Evolutionary conservation across 2,797 vertebrate species (phyloP), one percentile per base, ranked within the genome.

Genomic region (Thripadectes ignobilis): DNA sequence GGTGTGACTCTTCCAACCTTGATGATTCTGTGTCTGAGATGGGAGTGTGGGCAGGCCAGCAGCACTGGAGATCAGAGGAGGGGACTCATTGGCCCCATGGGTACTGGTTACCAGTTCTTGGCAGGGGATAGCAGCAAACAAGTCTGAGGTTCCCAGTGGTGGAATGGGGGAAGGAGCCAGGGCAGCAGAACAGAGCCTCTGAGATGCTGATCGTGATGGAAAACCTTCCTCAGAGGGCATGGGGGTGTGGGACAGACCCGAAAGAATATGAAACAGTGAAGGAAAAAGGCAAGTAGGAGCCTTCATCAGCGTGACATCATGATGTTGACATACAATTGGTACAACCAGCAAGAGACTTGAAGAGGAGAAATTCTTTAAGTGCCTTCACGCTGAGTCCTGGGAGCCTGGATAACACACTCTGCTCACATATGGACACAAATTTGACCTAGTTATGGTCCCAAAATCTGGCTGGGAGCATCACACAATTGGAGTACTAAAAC

Each of bases 361-460:
- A 85, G 78, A 89, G 72, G 67, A 78, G 38, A 69, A 59, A 69
- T 41, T 66, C 61, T 85, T n/a, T 41, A 85, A 83, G 55, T 77
- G 78, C 24, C 72, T 69, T 62, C 59, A 68, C 9, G 29, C 1
- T 0, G 1, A 22, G 65, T 48, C 48, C 57, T 85, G 49, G 55
- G 68, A 83, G 68, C 52, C 68, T 80, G 72, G 51, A 34, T 48
- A 82, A 79, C 62, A n/a, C 55, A 58, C 71, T 65, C 87, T 82
- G 75, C 30, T 54, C 30, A 54, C 5, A 18, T 16, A 85, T 5
- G 63, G 82, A 59, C 82, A 88, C 0, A 7, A 62, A 67, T 59
- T 8, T 2, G 16, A 82, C 71, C 74, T 62, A 68, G 46, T 16
- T 92, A 81, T 75, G 46, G 46, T 95, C 74, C 71, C 0, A 0